These are phyloP conservation scores for Cynopterus sphinx DNA, from an alignment of 2,797 vertebrate species.

Conservation along the genomic window DNA sequence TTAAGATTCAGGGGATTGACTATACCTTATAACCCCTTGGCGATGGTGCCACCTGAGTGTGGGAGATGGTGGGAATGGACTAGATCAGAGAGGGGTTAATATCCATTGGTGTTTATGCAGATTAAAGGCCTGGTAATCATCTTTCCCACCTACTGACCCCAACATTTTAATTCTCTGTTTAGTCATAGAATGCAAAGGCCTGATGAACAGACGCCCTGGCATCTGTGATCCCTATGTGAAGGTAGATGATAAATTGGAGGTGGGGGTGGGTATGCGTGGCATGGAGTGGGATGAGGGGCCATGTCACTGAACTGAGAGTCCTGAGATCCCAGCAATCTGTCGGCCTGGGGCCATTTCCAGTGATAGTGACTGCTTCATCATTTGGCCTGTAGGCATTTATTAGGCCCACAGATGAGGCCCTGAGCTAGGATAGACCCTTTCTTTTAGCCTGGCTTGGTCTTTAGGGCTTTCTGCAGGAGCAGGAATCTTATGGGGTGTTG, in stretches of 20 bases:
- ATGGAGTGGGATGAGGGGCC: neutral
- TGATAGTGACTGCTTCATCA: neutral
- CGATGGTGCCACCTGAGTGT: neutral
- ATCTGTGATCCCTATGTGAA: slow-evolving; percentile 91
- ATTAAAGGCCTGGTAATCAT: neutral
- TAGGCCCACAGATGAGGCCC: neutral
- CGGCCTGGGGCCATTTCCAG: neutral
- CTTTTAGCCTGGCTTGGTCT: neutral
- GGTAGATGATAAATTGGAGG: slow-evolving; percentile 80
- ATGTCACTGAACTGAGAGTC: neutral
- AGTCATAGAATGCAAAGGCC: slow-evolving; percentile 92
- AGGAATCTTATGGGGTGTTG: neutral
- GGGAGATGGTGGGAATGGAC: neutral
- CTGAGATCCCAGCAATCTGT: neutral
- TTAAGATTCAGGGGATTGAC: neutral
- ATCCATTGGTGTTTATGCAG: neutral
- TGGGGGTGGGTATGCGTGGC: neutral
- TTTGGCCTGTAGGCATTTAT: neutral
- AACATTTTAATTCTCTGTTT: slow-evolving; percentile 64
- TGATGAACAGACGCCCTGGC: slow-evolving; percentile 81
- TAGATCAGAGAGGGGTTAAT: neutral
- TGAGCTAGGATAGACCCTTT: neutral
- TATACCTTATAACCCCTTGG: too few species aligned
- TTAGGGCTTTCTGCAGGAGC: neutral
- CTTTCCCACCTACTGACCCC: neutral